Percentiles rank a stretch among this genome's conserved stretches.
phyloP scores from a whole-genome alignment of 1,140 invertebrate species.

The Heliothis subflexa region DNA sequence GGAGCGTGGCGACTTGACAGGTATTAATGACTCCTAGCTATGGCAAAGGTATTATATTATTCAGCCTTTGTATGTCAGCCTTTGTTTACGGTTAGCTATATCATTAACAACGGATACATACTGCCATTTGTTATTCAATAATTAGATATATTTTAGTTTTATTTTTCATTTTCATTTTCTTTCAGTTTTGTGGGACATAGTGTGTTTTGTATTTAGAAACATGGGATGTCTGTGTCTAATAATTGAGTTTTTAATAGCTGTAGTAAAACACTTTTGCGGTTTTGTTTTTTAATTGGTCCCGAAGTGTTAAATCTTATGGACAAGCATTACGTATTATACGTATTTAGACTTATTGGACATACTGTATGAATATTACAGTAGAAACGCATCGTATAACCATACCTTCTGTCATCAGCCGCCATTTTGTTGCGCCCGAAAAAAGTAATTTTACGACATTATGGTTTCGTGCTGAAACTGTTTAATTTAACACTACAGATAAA shows the following conservation, averaged over 20 bases:
- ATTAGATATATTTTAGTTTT: conserved; percentile 11
- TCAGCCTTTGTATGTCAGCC: conserved; percentile 19
- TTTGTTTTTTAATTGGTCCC: no score
- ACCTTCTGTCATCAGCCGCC: neutral
- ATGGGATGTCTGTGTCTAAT: neutral
- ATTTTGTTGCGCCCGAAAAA: neutral
- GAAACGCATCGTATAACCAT: neutral
- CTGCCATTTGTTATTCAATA: conserved; percentile 30
- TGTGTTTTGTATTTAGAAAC: neutral
- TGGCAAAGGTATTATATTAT: conserved; percentile 34
- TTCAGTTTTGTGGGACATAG: neutral
- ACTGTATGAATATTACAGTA: no score
- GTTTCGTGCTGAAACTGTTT: conserved; percentile 16
- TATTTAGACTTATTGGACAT: no score
- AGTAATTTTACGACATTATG: neutral
- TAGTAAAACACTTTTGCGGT: no score
- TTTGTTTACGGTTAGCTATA: conserved; percentile 43
- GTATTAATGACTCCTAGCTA: conserved; percentile 70
- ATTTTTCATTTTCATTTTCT: conserved; percentile 4
- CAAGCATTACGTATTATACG: no score
- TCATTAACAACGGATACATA: conserved; percentile 5
- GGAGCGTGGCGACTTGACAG: conserved; percentile 65
- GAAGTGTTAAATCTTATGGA: no score
- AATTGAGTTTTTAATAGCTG: no score
- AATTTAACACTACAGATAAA: conserved; percentile 22